These are phyloP conservation scores for Plutomurus gul DNA, from an alignment of 1,140 invertebrate species.

Conservation along the genomic window DNA sequence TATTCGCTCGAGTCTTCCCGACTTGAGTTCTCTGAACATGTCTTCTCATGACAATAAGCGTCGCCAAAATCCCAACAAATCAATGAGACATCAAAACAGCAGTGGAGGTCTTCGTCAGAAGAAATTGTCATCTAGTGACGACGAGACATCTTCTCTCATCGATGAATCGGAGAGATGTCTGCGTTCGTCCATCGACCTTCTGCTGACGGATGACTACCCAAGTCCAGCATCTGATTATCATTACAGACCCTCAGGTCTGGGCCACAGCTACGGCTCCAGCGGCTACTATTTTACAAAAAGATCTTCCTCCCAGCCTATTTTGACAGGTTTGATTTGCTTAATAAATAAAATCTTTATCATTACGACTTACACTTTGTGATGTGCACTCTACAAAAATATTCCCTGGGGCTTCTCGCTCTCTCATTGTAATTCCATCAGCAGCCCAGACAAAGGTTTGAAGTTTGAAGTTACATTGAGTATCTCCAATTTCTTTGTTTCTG, in stretches of 20 bases:
- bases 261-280: background rate
- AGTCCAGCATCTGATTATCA: slow-evolving; percentile 43
- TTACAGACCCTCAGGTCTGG: slow-evolving; percentile 17
- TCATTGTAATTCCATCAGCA: no score
- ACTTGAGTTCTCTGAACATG: slow-evolving; percentile 20
- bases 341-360: background rate
- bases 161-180: slow-evolving; percentile 52
- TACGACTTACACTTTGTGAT: background rate
- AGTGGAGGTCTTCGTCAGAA: slow-evolving; percentile 29
- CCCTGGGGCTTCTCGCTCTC: no score
- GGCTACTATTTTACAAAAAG: slow-evolving; percentile 38
- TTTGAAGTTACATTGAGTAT: no score
- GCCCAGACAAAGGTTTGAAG: no score
- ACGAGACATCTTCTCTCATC: slow-evolving; percentile 51
- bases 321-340: slow-evolving; percentile 35
- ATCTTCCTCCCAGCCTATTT: slow-evolving; percentile 48
- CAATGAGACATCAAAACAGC: background rate
- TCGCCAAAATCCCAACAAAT: slow-evolving; percentile 28
- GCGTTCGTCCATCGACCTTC: slow-evolving; percentile 50
- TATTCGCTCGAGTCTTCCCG: slow-evolving; percentile 50
- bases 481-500: no score
- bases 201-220: slow-evolving; percentile 48
- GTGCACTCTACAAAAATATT: no score
- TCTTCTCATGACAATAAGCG: background rate
- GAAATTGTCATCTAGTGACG: slow-evolving; percentile 46